Evolutionary conservation across 2,888 invertebrate species (phyloP).

Genomic region (Trachelus troglodyta): DNA sequence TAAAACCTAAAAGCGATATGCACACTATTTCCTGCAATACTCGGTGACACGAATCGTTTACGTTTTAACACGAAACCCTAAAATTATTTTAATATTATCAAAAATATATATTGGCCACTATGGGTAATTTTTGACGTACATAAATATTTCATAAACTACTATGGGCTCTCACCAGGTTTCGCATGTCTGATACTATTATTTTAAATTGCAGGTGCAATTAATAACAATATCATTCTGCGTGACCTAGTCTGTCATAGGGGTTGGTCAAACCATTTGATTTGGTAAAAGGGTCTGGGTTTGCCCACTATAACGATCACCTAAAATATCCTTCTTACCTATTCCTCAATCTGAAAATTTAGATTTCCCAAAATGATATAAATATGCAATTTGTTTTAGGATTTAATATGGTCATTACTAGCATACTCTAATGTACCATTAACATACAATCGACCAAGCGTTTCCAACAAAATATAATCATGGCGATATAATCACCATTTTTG

Average conservation of each 20-base stretch:
- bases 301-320: neutral
- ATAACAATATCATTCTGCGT: slow-evolving; percentile 36
- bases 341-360: slow-evolving; percentile 46
- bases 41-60: too few relatives aligned
- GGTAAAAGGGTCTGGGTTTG: too few relatives aligned
- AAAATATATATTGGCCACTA: neutral
- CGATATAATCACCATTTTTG: too few relatives aligned
- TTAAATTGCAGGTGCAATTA: slow-evolving; percentile 29
- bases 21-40: too few relatives aligned
- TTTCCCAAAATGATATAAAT: slow-evolving; percentile 48
- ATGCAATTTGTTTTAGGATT: slow-evolving; percentile 52
- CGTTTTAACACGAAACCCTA: too few relatives aligned
- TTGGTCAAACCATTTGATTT: neutral
- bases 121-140: too few relatives aligned
- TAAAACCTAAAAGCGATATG: too few relatives aligned
- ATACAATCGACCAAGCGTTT: neutral
- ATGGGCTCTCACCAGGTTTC: neutral
- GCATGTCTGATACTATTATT: slow-evolving; percentile 5
- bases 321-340: slow-evolving; percentile 54
- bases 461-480: too few relatives aligned
- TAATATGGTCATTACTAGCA: slow-evolving; percentile 49
- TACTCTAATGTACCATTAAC: neutral
- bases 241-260: slow-evolving; percentile 29
- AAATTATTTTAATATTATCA: too few relatives aligned
- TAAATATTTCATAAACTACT: too few relatives aligned